Evolutionary conservation across 2,797 vertebrate species (phyloP).

Genomic region (Delichon dasypus): DNA sequence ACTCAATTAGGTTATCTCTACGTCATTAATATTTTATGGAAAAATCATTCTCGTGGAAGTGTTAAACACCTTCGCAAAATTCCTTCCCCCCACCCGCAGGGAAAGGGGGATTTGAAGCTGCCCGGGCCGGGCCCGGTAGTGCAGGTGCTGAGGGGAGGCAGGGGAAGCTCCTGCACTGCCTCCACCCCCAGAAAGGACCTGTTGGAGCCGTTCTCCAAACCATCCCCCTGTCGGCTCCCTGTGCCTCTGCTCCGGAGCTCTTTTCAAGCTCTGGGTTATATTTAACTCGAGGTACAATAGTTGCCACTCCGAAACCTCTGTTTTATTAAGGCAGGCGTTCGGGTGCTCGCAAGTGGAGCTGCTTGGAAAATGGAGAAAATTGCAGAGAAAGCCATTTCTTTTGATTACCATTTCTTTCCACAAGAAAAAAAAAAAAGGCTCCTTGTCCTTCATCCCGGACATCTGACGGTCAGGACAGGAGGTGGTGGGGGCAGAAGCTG

Average conservation of each 20-base stretch:
- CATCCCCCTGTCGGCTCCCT: background rate
- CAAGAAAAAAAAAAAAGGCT: background rate
- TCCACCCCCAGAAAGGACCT: background rate
- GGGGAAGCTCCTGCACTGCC: background rate
- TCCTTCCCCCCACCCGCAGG: background rate
- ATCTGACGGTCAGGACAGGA: too few relatives aligned
- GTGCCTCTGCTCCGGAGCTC: background rate
- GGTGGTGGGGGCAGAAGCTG: background rate
- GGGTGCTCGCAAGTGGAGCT: constrained; percentile 14
- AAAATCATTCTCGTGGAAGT: constrained; percentile 64
- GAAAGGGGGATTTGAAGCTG: background rate
- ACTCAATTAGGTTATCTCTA: constrained; percentile 70
- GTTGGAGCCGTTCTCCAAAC: background rate
- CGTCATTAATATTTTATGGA: constrained; percentile 66
- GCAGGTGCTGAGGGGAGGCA: background rate
- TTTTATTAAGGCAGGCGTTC: constrained; percentile 53
- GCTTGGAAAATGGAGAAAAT: background rate
- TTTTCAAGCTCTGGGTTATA: constrained; percentile 42
- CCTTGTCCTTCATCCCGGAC: background rate
- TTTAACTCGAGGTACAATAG: constrained; percentile 61
- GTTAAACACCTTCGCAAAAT: constrained; percentile 50
- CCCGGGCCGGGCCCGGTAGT: background rate
- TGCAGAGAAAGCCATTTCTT: background rate
- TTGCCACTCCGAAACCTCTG: constrained; percentile 52
- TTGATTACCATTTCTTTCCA: background rate